Evolutionary conservation across 2,888 invertebrate genomes (phyloP), one percentile per base, ranked within the genome.

Genomic region (Yponomeuta plumbellus): DNA sequence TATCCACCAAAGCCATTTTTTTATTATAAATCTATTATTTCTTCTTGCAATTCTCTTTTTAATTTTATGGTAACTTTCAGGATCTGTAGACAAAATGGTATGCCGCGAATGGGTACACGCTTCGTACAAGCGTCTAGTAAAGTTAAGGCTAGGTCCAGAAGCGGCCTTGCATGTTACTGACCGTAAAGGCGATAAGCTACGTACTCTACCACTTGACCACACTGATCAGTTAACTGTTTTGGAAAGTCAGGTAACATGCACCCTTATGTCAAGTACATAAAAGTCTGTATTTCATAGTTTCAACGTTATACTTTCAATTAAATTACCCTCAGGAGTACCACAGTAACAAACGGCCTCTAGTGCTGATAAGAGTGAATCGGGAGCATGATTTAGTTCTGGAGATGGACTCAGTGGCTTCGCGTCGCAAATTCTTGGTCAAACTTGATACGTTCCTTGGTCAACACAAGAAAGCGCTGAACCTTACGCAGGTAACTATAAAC

Each of bases 41-140:
- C 8, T 34, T 1, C 8, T 34, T 34, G 34, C 8, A 34, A 34
- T 34, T 34, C 34, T 34, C 34, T n/a, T n/a, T n/a, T n/a, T n/a
- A n/a, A n/a, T n/a, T n/a, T n/a, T n/a, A 34, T 34, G 5, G 6
- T 34, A 21, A 22, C 0, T 59, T 22, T 1, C 69, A 87, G 93
- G 95, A 1, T 94, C 96, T 6, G 96, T 97, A 0, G 97, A 97
- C 78, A 97, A 97, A 80, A 97, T 97, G 97, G 93, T 97, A 62
- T 97, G 97, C 59, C 94, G 97, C 40, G 98, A 98, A 83, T 98
- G 98, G 98, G 92, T 98, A 21, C 97, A 98, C 78, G 97, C 97
- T 1, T 97, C 97, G 73, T 94, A 98, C 82, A 97, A 97, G 74
- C 93, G 98, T 0, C 83, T 97, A 58, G 97, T 98, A 0, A 98